Percentiles rank a stretch among this genome's conserved stretches.
These are phyloP conservation scores for Hylomyscus alleni DNA, from an alignment of 2,797 vertebrate species.

Conservation along the genomic window DNA sequence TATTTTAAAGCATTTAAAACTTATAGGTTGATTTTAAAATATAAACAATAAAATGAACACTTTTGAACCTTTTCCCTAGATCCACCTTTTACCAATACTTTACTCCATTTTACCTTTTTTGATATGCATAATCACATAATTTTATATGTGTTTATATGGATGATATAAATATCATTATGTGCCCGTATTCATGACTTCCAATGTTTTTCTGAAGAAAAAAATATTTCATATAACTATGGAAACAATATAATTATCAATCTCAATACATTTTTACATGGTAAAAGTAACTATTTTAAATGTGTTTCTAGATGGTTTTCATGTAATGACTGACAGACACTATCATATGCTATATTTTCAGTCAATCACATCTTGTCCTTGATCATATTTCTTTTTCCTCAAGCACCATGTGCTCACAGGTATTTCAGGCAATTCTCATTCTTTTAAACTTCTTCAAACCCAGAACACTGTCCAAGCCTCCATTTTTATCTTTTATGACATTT, in stretches of 20 bases:
- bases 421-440: not conserved
- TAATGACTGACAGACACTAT: not conserved
- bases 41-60: not conserved
- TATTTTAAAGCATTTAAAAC: constrained; percentile 51
- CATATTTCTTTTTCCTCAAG: not conserved
- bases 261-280: constrained; percentile 21
- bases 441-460: constrained; percentile 10
- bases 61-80: not conserved
- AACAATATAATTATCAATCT: not conserved
- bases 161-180: not conserved
- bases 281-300: constrained; percentile 28
- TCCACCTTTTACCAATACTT: constrained; percentile 14
- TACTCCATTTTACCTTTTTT: not conserved
- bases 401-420: not conserved
- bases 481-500: constrained; percentile 43
- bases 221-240: constrained; percentile 17
- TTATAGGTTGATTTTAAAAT: not conserved
- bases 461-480: not conserved
- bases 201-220: constrained; percentile 41
- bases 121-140: not conserved
- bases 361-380: not conserved
- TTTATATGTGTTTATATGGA: not conserved
- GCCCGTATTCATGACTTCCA: not conserved
- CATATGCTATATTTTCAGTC: not conserved
- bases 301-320: not conserved